A percentile compares a stretch with the other conserved stretches of the same genome.
Evolutionary conservation across 2,113 vertebrate genomes (phyloP).

Genomic region (Pantherophis guttatus): DNA sequence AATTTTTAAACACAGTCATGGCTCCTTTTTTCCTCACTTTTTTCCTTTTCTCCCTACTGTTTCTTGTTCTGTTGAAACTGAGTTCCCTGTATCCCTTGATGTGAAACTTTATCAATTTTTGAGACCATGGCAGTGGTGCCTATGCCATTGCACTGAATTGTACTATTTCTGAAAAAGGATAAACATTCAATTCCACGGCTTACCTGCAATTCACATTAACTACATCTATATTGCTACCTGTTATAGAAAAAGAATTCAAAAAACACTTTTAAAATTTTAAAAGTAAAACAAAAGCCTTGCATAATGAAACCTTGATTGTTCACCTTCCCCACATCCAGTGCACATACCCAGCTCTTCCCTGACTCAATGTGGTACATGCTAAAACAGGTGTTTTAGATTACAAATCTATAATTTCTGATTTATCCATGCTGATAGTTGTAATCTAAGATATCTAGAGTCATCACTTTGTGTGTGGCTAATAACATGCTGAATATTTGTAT

Average conservation of each 20-base stretch:
- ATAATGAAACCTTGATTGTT: not conserved
- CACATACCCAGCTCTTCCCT: not conserved
- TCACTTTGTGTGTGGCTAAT: not conserved
- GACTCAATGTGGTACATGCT: not conserved
- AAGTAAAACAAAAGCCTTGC: not conserved
- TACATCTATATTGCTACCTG: not conserved
- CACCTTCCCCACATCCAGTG: not conserved
- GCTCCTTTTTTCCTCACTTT: not conserved
- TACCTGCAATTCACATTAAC: not conserved
- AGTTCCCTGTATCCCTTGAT: not conserved
- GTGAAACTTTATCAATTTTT: not conserved
- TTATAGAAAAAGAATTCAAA: not conserved
- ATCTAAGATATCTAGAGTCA: not conserved
- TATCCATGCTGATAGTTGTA: not conserved
- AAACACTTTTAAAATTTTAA: not conserved
- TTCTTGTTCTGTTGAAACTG: not conserved
- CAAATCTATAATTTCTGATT: not conserved
- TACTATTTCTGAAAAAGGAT: not conserved
- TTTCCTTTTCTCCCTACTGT: not conserved
- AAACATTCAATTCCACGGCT: not conserved
- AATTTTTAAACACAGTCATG: not conserved
- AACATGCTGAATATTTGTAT: not conserved
- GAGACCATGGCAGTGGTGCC: not conserved
- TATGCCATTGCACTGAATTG: not conserved
- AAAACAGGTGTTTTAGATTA: not conserved